Conservation (phyloP, 1,140 invertebrate genomes). For the Solenopsis fugax region DNA sequence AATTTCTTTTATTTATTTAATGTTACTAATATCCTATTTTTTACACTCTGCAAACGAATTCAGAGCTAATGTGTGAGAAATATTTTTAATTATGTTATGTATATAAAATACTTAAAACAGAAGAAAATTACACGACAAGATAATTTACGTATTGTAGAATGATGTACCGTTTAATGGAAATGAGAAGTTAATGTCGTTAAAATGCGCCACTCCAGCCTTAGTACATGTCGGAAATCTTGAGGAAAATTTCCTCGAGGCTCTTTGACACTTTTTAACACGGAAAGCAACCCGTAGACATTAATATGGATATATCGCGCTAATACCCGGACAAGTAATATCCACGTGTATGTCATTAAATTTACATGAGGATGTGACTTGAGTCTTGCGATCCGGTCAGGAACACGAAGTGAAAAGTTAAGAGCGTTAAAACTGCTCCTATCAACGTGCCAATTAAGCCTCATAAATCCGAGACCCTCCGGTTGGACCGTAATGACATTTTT, state of each 20-base stretch:
- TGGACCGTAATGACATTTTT: constrained; percentile 57
- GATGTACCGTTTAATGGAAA: constrained; percentile 14
- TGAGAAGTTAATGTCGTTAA: constrained; percentile 48
- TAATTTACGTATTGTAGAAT: constrained; percentile 17
- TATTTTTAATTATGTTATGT: background rate
- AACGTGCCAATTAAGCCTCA: constrained; percentile 72
- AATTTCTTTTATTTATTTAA: constrained; percentile 20
- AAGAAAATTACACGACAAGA: background rate
- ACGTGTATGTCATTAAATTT: constrained; percentile 78
- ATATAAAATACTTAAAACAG: background rate
- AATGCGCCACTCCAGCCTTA: background rate
- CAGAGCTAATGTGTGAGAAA: background rate
- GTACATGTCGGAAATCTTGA: constrained; percentile 45
- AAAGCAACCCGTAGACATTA: constrained; percentile 52
- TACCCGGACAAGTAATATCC: constrained; percentile 66
- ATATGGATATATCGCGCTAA: constrained; percentile 67
- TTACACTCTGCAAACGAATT: background rate
- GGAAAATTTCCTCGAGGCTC: constrained; percentile 44
- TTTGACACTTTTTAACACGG: constrained; percentile 65
- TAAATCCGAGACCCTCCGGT: constrained; percentile 59
- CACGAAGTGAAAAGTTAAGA: constrained; percentile 76
- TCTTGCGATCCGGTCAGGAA: constrained; percentile 35
- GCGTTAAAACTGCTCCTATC: constrained; percentile 75
- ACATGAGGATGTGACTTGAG: constrained; percentile 75
- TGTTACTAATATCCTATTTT: background rate